Evolutionary conservation across 2,888 invertebrate genomes (phyloP), one percentile per base, ranked within the genome.

Genomic region (Polymixis lichenea): DNA sequence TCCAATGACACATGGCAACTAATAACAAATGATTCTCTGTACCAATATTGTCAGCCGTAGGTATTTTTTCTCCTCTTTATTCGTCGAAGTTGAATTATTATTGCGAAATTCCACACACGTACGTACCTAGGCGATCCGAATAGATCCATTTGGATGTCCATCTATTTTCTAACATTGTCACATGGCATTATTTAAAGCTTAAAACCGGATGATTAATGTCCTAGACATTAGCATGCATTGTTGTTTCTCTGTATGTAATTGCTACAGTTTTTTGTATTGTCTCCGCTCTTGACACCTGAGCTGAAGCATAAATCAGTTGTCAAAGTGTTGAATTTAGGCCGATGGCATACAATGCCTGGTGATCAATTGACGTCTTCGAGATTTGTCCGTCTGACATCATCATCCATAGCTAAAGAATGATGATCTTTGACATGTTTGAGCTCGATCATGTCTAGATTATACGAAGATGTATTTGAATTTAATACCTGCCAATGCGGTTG

Each of bases 271-370:
- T 93, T 93, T 92, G 88, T 89, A 89, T 87, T 90, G 92, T 93
- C 92, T 92, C 88, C 87, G 89, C 85, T 93, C 91, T 94, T 95
- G 94, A 95, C 95, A 95, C 95, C 95, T 94, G 95, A 93, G 93
- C 89, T 89, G 83, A 85, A 89, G 89, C 90, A 96, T 96, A 95
- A 95, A 95, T 96, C 95, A 95, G 94, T 92, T 96, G 95, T 96
- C 95, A 95, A 91, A 91, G 92, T 91, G 91, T 91, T 91, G 91
- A 92, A 93, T 93, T 91, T 92, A 90, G 93, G 92, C 90, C 91
- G 92, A 91, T 90, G 89, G 88, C 90, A 89, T 90, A 94, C 93
- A 93, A 93, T 93, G 91, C 90, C 88, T 84, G 89, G 90, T 91
- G 89, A 95, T 95, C 94, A 93, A 93, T 94, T 92, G 92, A 92